These are phyloP conservation scores for Chloroceryle aenea DNA, from an alignment of 2,113 vertebrate species.

Conservation along the genomic window DNA sequence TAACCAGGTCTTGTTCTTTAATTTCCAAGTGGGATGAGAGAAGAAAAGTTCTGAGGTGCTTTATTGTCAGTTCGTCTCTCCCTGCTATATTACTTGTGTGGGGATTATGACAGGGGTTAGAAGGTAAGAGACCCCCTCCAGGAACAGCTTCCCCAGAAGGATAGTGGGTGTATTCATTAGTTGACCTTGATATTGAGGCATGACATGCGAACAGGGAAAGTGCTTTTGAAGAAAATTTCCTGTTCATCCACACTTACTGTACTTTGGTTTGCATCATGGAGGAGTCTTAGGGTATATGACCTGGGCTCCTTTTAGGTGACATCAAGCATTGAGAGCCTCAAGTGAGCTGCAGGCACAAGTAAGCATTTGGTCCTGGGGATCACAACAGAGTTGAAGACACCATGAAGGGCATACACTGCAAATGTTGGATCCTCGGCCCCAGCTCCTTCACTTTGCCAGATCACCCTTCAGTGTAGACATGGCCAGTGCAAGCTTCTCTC, in stretches of 20 bases:
- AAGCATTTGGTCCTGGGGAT: neutral
- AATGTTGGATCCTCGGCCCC: neutral
- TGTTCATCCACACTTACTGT: neutral
- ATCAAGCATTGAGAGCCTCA: neutral
- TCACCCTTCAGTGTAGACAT: neutral
- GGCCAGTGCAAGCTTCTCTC: neutral
- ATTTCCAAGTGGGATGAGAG: neutral
- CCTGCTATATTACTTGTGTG: neutral
- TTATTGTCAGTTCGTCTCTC: neutral
- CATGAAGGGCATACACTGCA: neutral
- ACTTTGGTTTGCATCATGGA: neutral
- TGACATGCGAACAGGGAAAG: neutral
- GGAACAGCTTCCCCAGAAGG: neutral
- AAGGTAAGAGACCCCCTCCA: neutral
- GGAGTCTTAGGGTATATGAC: neutral
- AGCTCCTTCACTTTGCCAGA: neutral
- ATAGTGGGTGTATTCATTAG: neutral
- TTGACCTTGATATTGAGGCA: neutral
- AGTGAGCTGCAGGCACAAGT: neutral
- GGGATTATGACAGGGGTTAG: neutral
- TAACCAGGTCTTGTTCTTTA: neutral
- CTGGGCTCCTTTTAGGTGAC: neutral
- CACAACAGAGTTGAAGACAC: neutral
- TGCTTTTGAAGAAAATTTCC: neutral
- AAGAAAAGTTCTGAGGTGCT: neutral